Percentiles rank a stretch among this genome's conserved stretches.
Evolutionary conservation across 2,113 vertebrate species (phyloP).

Genomic region (Daphoenositta chrysoptera): DNA sequence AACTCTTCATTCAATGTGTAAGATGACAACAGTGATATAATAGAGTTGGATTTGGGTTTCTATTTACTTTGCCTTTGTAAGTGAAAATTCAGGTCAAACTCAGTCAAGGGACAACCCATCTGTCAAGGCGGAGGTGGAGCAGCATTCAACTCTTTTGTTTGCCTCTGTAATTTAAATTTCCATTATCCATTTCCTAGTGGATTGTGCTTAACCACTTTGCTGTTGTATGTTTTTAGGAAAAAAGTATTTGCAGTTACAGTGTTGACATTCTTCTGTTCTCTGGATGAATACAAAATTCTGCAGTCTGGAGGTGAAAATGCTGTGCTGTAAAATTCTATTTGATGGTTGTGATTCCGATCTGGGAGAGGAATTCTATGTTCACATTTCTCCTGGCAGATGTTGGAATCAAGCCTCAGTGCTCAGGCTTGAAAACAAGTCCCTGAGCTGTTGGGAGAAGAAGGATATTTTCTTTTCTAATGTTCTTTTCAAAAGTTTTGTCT

Average conservation of each 20-base stretch:
- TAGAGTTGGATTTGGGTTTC: background rate
- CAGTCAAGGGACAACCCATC: slow-evolving; percentile 8
- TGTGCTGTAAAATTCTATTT: background rate
- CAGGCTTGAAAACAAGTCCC: background rate
- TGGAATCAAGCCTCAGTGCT: background rate
- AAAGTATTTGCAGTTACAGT: background rate
- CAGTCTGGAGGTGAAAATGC: background rate
- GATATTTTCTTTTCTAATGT: background rate
- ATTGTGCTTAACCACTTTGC: background rate
- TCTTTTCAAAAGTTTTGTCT: background rate
- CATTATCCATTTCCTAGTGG: slow-evolving; percentile 20
- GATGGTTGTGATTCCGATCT: background rate
- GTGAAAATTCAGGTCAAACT: slow-evolving; percentile 39
- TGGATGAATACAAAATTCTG: background rate
- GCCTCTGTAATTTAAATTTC: slow-evolving; percentile 47
- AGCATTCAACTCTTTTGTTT: slow-evolving; percentile 19
- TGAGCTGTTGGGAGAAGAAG: background rate
- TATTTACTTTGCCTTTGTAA: slow-evolving; percentile 31
- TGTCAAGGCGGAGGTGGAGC: background rate
- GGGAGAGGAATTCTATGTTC: background rate
- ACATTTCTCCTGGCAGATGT: background rate
- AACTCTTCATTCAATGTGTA: background rate
- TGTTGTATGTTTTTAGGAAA: background rate
- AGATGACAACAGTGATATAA: background rate
- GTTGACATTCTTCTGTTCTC: background rate